Evolutionary conservation across 2,113 vertebrate species (phyloP).

Genomic region (Cyrtonyx montezumae): DNA sequence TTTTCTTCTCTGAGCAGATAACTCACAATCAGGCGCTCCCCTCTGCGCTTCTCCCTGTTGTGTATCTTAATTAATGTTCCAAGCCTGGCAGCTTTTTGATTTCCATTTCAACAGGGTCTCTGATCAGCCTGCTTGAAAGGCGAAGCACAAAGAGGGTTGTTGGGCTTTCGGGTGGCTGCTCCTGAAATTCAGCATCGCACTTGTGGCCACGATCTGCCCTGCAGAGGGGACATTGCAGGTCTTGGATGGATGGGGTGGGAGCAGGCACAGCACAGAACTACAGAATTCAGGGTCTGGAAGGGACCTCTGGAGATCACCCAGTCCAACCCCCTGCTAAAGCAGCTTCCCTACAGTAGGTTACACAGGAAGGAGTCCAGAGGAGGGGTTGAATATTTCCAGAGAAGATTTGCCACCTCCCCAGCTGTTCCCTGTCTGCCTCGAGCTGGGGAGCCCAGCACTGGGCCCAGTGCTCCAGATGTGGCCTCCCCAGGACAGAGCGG

Average conservation of each 20-base stretch:
- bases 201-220: rapidly evolving
- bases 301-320: too few relatives aligned
- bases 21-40: not conserved
- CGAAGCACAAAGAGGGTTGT: not conserved
- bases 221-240: not conserved
- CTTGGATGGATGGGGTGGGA: not conserved
- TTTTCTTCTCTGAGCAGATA: not conserved
- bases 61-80: constrained; percentile 36
- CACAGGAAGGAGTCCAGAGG: too few relatives aligned
- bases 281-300: too few relatives aligned
- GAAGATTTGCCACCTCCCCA: too few relatives aligned
- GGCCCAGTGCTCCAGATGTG: not conserved
- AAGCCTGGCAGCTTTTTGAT: constrained; percentile 45
- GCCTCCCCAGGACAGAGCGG: not conserved
- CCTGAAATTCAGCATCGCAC: rapidly evolving
- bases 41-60: constrained; percentile 2
- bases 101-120: not conserved
- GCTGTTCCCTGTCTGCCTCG: not conserved
- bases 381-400: too few relatives aligned
- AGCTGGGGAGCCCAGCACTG: not conserved
- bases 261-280: not conserved
- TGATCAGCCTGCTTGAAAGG: not conserved
- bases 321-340: too few relatives aligned
- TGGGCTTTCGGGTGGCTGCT: not conserved
- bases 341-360: too few relatives aligned